phyloP scores from a whole-genome alignment of 1,140 invertebrate species.

The Temnothorax curvispinosus region DNA sequence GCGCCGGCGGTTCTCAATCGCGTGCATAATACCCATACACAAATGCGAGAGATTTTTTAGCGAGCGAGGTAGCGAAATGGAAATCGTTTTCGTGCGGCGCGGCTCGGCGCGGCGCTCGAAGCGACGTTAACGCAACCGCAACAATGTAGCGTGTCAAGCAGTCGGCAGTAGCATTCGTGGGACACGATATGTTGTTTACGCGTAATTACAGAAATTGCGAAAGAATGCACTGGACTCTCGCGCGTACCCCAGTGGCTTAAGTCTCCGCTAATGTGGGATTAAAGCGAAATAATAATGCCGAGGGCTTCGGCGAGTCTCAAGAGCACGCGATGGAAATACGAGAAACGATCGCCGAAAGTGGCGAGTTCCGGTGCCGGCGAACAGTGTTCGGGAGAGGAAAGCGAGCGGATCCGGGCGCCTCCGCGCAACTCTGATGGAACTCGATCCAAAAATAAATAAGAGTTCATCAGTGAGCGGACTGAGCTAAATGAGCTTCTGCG shows the following conservation, averaged over 20 bases:
- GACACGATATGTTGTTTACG: slow-evolving; percentile 39
- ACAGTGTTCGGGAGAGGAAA: slow-evolving; percentile 20
- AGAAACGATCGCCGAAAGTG: slow-evolving; percentile 54
- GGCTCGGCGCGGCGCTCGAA: not conserved
- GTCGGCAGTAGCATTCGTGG: slow-evolving; percentile 18
- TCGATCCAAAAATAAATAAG: slow-evolving; percentile 72
- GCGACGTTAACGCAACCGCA: not conserved
- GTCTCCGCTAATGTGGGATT: slow-evolving; percentile 43
- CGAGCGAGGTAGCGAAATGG: not conserved
- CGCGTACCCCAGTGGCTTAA: not conserved
- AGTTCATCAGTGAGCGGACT: slow-evolving; percentile 64
- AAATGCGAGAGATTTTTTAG: slow-evolving; percentile 8
- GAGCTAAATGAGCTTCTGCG: slow-evolving; percentile 65
- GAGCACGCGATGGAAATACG: slow-evolving; percentile 59
- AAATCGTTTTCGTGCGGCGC: not conserved
- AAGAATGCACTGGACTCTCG: slow-evolving; percentile 27
- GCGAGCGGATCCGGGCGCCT: slow-evolving; percentile 37
- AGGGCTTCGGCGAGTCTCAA: not conserved
- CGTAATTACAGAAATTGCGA: slow-evolving; percentile 48
- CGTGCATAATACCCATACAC: not conserved
- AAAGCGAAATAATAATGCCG: slow-evolving; percentile 51
- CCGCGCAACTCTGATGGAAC: slow-evolving; percentile 48
- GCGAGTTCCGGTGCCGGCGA: slow-evolving; percentile 38
- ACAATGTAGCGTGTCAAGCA: slow-evolving; percentile 19
- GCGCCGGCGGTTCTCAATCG: slow-evolving; percentile 58